A percentile compares a stretch with the other conserved stretches of the same genome.
Evolutionary conservation across 2,113 vertebrate species (phyloP).

Genomic region (Myotis davidii): DNA sequence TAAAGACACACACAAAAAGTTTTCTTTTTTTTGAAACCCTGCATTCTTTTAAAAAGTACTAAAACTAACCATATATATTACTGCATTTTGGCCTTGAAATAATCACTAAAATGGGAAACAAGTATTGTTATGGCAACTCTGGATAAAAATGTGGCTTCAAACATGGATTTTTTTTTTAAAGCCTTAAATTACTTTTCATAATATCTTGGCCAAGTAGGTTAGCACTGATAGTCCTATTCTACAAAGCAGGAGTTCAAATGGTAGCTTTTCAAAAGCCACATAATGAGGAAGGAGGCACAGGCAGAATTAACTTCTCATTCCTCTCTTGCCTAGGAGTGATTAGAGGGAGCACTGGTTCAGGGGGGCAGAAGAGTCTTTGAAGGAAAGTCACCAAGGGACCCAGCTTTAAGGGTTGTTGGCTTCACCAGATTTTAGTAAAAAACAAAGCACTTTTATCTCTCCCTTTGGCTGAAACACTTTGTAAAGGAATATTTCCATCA

Average conservation of each 20-base stretch:
- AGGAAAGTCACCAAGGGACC: background rate
- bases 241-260: conserved; percentile 34
- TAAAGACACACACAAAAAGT: background rate
- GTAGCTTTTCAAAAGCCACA: conserved; percentile 22
- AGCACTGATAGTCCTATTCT: conserved; percentile 4
- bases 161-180: conserved; percentile 18
- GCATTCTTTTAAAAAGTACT: conserved; percentile 48
- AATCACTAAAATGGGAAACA: conserved; percentile 23
- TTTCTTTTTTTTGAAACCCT: conserved; percentile 10
- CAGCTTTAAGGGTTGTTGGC: background rate
- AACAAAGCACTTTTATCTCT: conserved; percentile 4
- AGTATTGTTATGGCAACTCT: conserved; percentile 33
- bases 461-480: background rate
- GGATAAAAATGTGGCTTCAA: conserved; percentile 50
- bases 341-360: background rate
- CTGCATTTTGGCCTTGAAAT: conserved; percentile 18
- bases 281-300: background rate
- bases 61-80: conserved; percentile 22
- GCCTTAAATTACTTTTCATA: conserved; percentile 62
- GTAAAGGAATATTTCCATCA: conserved; percentile 4
- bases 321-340: background rate
- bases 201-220: conserved; percentile 25
- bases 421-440: conserved; percentile 11
- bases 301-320: conserved; percentile 6
- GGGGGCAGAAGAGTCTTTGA: background rate